These are phyloP conservation scores for Pipra filicauda DNA, from an alignment of 2,113 vertebrate genomes.

Conservation along the genomic window DNA sequence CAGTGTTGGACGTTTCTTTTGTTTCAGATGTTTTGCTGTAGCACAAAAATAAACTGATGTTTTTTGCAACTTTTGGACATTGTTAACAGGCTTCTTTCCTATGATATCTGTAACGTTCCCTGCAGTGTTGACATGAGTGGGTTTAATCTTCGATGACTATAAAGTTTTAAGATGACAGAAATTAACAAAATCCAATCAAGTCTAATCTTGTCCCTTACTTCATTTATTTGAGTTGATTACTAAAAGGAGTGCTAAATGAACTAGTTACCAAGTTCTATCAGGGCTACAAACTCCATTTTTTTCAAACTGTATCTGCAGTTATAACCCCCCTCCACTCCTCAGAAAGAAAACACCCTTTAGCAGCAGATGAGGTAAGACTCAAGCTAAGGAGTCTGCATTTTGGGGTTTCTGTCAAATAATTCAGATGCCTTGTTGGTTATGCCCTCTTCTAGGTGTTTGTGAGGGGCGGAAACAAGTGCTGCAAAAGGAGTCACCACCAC, in stretches of 20 bases:
- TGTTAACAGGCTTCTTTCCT: background rate
- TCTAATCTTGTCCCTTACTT: background rate
- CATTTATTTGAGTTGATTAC: background rate
- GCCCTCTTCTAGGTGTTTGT: background rate
- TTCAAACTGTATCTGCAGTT: background rate
- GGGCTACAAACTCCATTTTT: background rate
- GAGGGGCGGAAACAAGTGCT: background rate
- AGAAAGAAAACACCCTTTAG: background rate
- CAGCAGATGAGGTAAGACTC: background rate
- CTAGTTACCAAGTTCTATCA: background rate
- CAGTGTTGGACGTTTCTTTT: background rate
- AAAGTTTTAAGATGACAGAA: background rate
- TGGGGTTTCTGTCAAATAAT: background rate
- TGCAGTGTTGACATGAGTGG: background rate
- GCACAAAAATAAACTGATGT: background rate
- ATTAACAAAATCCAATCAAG: background rate
- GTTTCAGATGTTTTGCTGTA: background rate
- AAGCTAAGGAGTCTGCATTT: background rate
- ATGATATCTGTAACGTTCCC: background rate
- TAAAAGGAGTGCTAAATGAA: background rate
- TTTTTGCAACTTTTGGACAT: background rate
- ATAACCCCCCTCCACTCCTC: background rate
- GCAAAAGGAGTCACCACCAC: background rate
- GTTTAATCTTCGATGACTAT: background rate
- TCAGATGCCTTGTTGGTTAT: background rate